Percentiles rank a stretch among this genome's conserved stretches.
Conservation (phyloP, 1,140 invertebrate genomes). For the Agrypnia vestita region DNA sequence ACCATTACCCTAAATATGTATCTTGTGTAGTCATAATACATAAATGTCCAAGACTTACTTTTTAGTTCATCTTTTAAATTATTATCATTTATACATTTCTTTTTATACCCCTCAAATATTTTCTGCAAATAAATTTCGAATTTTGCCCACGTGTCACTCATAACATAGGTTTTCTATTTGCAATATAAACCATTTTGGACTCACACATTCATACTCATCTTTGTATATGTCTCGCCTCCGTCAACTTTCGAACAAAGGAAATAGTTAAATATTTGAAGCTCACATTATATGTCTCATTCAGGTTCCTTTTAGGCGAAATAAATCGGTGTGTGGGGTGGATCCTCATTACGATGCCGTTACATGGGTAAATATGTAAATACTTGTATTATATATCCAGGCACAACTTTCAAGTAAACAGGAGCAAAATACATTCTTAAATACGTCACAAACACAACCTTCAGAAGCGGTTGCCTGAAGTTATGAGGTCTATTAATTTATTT, state of each 20-base stretch:
- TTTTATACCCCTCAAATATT: too few species aligned
- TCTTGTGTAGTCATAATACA: too few species aligned
- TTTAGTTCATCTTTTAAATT: too few species aligned
- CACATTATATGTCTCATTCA: background rate
- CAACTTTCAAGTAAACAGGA: slow-evolving; percentile 2
- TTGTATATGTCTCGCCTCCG: background rate
- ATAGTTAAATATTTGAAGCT: background rate
- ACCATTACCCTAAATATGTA: too few species aligned
- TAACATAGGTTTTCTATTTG: too few species aligned
- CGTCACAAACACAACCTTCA: background rate
- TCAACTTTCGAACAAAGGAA: background rate
- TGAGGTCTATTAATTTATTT: slow-evolving; percentile 25
- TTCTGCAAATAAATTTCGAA: too few species aligned
- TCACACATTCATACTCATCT: too few species aligned
- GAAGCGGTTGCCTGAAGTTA: slow-evolving; percentile 22
- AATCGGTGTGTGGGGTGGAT: background rate
- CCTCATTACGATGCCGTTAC: background rate
- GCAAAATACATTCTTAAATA: background rate
- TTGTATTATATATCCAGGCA: background rate
- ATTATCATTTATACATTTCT: too few species aligned
- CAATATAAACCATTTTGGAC: too few species aligned
- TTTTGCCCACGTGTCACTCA: too few species aligned
- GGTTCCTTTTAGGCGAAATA: background rate
- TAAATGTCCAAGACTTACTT: too few species aligned
- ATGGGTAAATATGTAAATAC: background rate